Conservation (phyloP, 2,797 vertebrate genomes). For the Denticeps clupeoides region DNA sequence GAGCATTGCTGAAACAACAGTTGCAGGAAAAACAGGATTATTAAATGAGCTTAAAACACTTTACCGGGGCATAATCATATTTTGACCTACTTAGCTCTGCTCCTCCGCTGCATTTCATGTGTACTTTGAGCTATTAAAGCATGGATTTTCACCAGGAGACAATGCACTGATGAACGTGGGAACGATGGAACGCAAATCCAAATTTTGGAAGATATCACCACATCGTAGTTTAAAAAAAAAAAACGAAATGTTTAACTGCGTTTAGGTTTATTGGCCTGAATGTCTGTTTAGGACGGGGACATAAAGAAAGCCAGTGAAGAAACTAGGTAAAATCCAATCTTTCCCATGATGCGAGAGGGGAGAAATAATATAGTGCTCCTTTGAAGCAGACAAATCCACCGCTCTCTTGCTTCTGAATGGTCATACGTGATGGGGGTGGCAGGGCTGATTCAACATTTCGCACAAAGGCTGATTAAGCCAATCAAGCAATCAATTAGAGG, state of each 20-base stretch:
- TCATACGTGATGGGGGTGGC: constrained; percentile 15
- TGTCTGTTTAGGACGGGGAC: not conserved
- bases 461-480: constrained; percentile 15
- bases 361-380: constrained; percentile 11
- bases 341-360: constrained; percentile 5
- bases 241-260: too few relatives aligned
- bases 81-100: constrained; percentile 31
- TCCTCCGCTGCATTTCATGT: constrained; percentile 6
- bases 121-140: too few relatives aligned
- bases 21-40: constrained; percentile 28
- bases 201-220: too few relatives aligned
- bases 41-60: constrained; percentile 26
- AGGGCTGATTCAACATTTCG: constrained; percentile 17
- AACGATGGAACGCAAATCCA: too few relatives aligned
- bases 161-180: too few relatives aligned
- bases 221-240: too few relatives aligned
- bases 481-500: constrained; percentile 23
- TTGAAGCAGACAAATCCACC: constrained; percentile 22
- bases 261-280: not conserved
- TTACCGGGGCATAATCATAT: constrained; percentile 28
- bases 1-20: constrained; percentile 25
- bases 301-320: not conserved
- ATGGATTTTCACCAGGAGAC: constrained; percentile 12
- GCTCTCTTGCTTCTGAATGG: constrained; percentile 8
- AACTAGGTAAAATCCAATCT: constrained; percentile 1